Evolutionary conservation across 2,888 invertebrate genomes (phyloP), one percentile per base, ranked within the genome.

Genomic region (Plebejus anna): DNA sequence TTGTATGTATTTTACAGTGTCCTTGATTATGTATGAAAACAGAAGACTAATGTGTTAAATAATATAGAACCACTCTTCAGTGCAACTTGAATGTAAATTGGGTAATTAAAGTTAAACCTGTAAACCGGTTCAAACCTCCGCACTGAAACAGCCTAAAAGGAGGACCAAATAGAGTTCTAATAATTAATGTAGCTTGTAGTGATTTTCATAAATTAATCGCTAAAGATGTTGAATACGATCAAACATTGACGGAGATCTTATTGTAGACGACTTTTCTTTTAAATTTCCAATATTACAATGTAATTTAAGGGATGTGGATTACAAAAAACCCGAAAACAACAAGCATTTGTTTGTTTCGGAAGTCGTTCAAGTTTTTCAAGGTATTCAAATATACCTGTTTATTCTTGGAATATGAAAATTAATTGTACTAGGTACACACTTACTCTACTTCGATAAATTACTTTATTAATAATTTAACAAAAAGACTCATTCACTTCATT

Each of bases 41-140:
- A 78, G 78, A 81, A 83, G 83, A 83, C 83, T 86, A 85, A 80
- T 80, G 83, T 82, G 83, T 88, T 91, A 90, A 91, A 91, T 91
- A 90, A 89, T 90, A 89, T 84, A 90, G 86, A 86, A 81, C 85
- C 88, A 85, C 88, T 88, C 88, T 88, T 90, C 88, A 87, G 83
- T 89, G 89, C 88, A 89, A 90, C 88, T 90, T 88, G 91, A 91
- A 90, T 91, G 89, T 89, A 91, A 91, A 91, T 90, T 86, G 89
- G 84, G 85, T 88, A 89, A 91, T 91, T 91, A 91, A 91, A 88
- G 84, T 89, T 89, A 89, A 91, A 88, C 88, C 86, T 83, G 85
- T 84, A 11, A 59, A 22, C 61, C 83, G 85, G 89, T 88, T 88
- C 87, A 83, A 87, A 88, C 87, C 84, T 84, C 78, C 61, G 78